Base-by-base conservation (phyloP, 2,888 invertebrate genomes). In the Drosophila austrosaltans region DNA sequence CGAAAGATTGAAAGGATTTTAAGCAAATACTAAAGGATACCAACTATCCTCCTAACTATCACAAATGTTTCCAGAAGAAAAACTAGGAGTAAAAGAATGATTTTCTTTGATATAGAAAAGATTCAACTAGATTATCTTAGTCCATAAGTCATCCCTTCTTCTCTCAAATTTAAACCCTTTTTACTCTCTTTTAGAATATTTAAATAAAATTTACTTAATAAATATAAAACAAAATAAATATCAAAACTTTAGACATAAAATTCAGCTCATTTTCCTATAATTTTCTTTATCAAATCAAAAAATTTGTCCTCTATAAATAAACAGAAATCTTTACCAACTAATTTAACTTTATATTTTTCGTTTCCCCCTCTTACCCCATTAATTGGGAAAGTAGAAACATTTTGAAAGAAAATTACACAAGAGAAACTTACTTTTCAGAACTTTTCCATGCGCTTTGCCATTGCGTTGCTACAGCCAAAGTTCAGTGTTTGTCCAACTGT, bases 401-500 rank as follows among this genome's bases (percentile, higher is more conserved):
- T 48, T 48, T 22, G 10, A 61, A 53, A 48, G 6, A 25, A 53
- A 20, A 25, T 48, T 20, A 61, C 48, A 10, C 25, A 22, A 48
- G 25, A 25, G 48, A 48, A 58, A 83, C 86, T 87, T 80, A 85
- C 88, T 63, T 30, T 71, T 78, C 53, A 73, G 53, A 75, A 78
- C 60, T 76, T 61, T 71, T 48, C 76, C 58, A 72, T 30, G 36
- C 44, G 63, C 12, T 57, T 12, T 56, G 62, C 76, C 88, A 87
- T 85, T 72, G 68, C 62, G 48, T 42, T 68, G 54, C 40, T 22
- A 66, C 67, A 64, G 22, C 48, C 69, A 77, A 81, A 78, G 68
- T 57, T 57, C 32, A 36, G 32, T 83, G 76, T 78, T 78, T 71
- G 58, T 40, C 72, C 69, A 88, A 78, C 88, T 83, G 88, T 75